A percentile compares a stretch with the other conserved stretches of the same genome.
phyloP scores from a whole-genome alignment of 2,797 vertebrate genomes.

The Periparus ater region DNA sequence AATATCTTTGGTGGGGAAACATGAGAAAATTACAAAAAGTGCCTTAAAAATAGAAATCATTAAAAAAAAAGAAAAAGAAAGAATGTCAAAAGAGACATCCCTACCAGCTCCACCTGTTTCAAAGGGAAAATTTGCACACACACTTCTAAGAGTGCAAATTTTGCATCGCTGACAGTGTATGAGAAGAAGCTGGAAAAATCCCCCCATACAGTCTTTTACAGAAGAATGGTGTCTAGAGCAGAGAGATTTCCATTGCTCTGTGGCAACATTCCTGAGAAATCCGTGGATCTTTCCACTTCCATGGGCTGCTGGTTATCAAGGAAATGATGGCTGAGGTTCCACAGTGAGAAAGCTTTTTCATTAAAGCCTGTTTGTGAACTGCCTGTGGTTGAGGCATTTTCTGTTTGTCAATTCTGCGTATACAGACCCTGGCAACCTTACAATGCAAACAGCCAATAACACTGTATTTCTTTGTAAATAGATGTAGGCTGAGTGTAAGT shows the following conservation, averaged over 20 bases:
- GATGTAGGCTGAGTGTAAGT: not conserved
- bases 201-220: fast-evolving
- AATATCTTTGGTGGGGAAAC: not conserved
- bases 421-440: not conserved
- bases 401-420: not conserved
- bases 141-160: not conserved
- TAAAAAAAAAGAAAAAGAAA: fast-evolving
- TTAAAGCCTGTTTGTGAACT: not conserved
- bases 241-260: not conserved
- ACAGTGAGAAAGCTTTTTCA: not conserved
- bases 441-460: not conserved
- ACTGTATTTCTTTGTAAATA: not conserved
- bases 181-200: not conserved
- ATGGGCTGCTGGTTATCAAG: fast-evolving
- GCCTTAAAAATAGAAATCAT: not conserved
- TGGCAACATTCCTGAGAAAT: not conserved
- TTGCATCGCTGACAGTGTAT: not conserved
- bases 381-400: not conserved
- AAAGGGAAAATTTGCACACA: not conserved
- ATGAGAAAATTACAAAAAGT: not conserved
- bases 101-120: not conserved
- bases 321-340: fast-evolving
- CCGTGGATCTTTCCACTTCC: not conserved
- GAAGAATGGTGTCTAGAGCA: not conserved
- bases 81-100: not conserved